phyloP scores from a whole-genome alignment of 2,888 invertebrate species.

The Argyresthia goedartella region DNA sequence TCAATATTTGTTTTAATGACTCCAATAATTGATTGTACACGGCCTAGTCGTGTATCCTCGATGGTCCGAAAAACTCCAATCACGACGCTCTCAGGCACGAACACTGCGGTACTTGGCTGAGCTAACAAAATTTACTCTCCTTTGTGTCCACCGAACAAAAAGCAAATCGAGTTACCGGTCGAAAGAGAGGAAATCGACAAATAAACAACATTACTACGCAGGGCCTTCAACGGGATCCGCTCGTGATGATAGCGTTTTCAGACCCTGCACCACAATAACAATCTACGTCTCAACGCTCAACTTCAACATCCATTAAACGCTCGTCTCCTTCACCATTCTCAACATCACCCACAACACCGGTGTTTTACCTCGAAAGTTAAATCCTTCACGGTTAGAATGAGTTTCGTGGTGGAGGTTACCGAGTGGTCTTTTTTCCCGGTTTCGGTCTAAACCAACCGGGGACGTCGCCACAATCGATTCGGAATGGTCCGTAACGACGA shows the following conservation, averaged over 20 bases:
- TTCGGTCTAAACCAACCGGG: slow-evolving; percentile 60
- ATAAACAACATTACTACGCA: slow-evolving; percentile 67
- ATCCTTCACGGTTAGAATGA: too few relatives aligned
- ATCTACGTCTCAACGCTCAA: slow-evolving; percentile 8
- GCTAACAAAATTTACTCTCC: slow-evolving; percentile 63
- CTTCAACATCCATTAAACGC: background rate
- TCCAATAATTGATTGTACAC: slow-evolving; percentile 54
- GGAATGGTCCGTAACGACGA: slow-evolving; percentile 20
- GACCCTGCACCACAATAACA: slow-evolving; percentile 12
- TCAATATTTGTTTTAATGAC: slow-evolving; percentile 65
- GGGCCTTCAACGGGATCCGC: slow-evolving; percentile 57
- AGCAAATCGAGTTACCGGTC: slow-evolving; percentile 66
- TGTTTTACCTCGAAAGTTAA: too few relatives aligned
- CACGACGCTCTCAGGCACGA: slow-evolving; percentile 49
- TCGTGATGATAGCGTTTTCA: slow-evolving; percentile 63
- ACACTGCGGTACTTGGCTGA: slow-evolving; percentile 8
- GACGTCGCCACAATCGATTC: slow-evolving; percentile 52
- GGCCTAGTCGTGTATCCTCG: slow-evolving; percentile 34
- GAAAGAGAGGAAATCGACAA: slow-evolving; percentile 67
- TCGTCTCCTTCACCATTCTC: background rate
- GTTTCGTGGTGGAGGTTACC: slow-evolving; percentile 21
- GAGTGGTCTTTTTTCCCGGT: slow-evolving; percentile 55
- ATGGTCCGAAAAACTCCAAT: slow-evolving; percentile 26
- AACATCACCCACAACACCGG: too few relatives aligned
- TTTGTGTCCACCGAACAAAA: slow-evolving; percentile 54